Percentiles rank a stretch among this genome's conserved stretches.
Evolutionary conservation across 2,113 vertebrate genomes (phyloP).

Genomic region (Sylvia atricapilla): DNA sequence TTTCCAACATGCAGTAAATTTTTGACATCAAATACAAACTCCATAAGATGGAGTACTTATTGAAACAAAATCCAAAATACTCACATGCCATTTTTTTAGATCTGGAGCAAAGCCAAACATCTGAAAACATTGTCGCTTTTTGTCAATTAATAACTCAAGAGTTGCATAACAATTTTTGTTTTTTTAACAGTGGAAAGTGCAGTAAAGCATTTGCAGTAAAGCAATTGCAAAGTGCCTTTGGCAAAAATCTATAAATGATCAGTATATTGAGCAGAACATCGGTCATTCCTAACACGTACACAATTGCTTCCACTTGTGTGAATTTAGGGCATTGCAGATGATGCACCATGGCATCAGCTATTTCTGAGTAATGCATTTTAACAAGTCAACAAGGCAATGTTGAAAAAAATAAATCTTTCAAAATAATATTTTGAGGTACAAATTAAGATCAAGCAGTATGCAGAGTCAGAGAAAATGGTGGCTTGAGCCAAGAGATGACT

Average conservation of each 20-base stretch:
- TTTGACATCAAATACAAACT: background rate
- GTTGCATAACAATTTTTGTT: background rate
- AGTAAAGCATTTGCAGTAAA: background rate
- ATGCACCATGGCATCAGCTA: background rate
- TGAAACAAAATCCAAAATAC: background rate
- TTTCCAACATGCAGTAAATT: background rate
- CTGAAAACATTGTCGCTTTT: background rate
- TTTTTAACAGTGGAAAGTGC: background rate
- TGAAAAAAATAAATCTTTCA: background rate
- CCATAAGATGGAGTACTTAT: background rate
- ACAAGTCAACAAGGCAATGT: background rate
- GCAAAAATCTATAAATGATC: background rate
- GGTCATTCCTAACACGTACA: background rate
- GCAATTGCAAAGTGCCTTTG: background rate
- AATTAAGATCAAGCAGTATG: background rate
- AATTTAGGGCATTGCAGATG: background rate
- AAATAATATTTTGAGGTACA: background rate
- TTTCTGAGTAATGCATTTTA: background rate
- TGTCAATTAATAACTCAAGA: background rate
- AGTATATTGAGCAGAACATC: background rate
- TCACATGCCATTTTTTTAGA: background rate
- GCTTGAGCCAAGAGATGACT: background rate
- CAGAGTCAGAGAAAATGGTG: background rate
- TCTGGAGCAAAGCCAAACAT: background rate
- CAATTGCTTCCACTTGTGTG: background rate